phyloP scores from a whole-genome alignment of 2,888 invertebrate species.

The Hydraecia micacea region DNA sequence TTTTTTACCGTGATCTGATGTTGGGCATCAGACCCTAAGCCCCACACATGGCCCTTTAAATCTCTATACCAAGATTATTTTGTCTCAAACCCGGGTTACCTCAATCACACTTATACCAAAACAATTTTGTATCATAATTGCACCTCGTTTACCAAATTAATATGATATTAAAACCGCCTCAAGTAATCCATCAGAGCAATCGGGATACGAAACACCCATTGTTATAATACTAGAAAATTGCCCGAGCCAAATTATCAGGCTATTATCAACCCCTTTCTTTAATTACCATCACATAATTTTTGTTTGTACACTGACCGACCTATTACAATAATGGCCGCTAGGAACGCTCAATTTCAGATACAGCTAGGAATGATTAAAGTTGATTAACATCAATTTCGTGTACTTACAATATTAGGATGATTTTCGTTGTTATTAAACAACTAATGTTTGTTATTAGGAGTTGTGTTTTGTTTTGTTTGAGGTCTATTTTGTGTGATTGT shows the following conservation, averaged over 20 bases:
- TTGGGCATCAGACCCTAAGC: not conserved
- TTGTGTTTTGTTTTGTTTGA: conserved; percentile 64
- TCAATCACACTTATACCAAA: conserved; percentile 46
- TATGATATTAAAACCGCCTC: conserved; percentile 69
- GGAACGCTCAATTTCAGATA: conserved; percentile 81
- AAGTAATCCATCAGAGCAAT: conserved; percentile 83
- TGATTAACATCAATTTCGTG: conserved; percentile 85
- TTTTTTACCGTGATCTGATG: conserved; percentile 1
- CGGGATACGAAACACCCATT: conserved; percentile 80
- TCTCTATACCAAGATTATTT: not conserved
- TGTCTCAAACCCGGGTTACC: conserved; percentile 32
- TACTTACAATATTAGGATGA: conserved; percentile 80
- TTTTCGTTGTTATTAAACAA: conserved; percentile 79
- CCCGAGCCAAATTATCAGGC: conserved; percentile 84
- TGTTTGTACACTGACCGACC: conserved; percentile 84
- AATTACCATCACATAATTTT: conserved; percentile 87
- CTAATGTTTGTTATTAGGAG: conserved; percentile 71
- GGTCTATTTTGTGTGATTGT: conserved; percentile 62
- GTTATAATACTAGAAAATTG: conserved; percentile 88
- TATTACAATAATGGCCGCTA: conserved; percentile 85
- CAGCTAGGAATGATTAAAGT: conserved; percentile 80
- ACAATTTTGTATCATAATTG: conserved; percentile 54
- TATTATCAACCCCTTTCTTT: conserved; percentile 90
- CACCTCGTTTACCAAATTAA: conserved; percentile 68
- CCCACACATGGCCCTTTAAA: not conserved